Conservation (phyloP, 2,888 invertebrate species). For the Gibbula magus region DNA sequence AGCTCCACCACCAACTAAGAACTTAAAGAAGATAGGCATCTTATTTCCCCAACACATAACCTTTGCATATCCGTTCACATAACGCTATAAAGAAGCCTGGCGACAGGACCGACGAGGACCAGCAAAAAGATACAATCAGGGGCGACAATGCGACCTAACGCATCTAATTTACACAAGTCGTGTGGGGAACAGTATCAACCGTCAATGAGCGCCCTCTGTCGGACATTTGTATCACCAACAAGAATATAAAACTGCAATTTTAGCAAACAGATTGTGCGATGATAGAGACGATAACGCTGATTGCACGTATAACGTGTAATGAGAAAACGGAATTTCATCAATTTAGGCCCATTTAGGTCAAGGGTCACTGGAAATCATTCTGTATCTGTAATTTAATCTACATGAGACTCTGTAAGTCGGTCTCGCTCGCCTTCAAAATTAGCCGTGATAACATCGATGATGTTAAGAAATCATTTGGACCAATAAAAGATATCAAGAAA, state of each 20-base stretch:
- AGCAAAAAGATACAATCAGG: not conserved
- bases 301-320: not conserved
- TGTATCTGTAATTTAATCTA: conserved; percentile 4
- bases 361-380: not conserved
- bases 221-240: conserved; percentile 5
- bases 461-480: conserved; percentile 13
- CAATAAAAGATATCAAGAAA: conserved; percentile 11
- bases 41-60: too few relatives aligned
- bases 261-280: not conserved
- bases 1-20: too few relatives aligned
- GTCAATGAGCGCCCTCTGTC: not conserved
- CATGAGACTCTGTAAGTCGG: not conserved
- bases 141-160: not conserved
- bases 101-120: too few relatives aligned
- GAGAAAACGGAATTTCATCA: conserved; percentile 15
- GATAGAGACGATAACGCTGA: not conserved
- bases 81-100: too few relatives aligned
- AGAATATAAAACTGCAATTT: conserved; percentile 13
- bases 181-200: not conserved
- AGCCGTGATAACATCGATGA: not conserved
- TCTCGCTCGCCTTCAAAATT: not conserved
- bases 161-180: conserved; percentile 5
- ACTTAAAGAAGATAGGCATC: too few relatives aligned
- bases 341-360: not conserved
- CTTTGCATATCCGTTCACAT: too few relatives aligned